phyloP scores from a whole-genome alignment of 2,113 vertebrate species.

The Tetraodon nigroviridis region DNA sequence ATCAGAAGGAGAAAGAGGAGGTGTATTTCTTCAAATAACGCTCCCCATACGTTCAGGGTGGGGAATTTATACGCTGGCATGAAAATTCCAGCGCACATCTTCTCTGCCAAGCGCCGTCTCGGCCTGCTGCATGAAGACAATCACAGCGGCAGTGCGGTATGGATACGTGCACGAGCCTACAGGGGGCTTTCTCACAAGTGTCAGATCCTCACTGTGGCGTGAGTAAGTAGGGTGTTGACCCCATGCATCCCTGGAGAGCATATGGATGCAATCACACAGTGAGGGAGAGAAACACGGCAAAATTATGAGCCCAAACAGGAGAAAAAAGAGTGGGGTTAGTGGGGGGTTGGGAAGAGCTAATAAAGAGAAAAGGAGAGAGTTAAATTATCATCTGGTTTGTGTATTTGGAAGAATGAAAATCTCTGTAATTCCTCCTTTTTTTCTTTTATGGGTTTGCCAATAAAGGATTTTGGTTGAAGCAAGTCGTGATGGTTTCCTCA shows the following conservation, averaged over 20 bases:
- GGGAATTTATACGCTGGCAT: slow-evolving; percentile 61
- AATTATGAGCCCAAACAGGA: slow-evolving; percentile 37
- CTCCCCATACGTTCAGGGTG: slow-evolving; percentile 53
- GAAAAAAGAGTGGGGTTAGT: slow-evolving; percentile 23
- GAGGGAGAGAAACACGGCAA: slow-evolving; percentile 34
- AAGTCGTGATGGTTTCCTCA: slow-evolving; percentile 58
- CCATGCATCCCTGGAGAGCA: slow-evolving; percentile 70
- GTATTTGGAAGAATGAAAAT: slow-evolving; percentile 62
- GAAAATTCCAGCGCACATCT: slow-evolving; percentile 38
- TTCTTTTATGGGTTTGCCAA: slow-evolving; percentile 65
- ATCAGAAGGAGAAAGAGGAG: slow-evolving; percentile 41
- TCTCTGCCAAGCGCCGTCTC: slow-evolving; percentile 29
- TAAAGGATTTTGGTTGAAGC: slow-evolving; percentile 57
- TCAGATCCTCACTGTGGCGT: slow-evolving; percentile 65
- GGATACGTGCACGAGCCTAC: slow-evolving; percentile 3
- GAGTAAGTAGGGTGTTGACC: slow-evolving; percentile 73
- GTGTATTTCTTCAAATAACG: slow-evolving; percentile 45
- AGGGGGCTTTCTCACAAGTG: slow-evolving; percentile 67
- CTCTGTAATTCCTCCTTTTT: slow-evolving; percentile 64
- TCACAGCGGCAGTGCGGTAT: slow-evolving; percentile 26
- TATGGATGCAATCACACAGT: slow-evolving; percentile 70
- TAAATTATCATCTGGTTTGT: slow-evolving; percentile 60
- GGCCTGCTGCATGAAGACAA: slow-evolving; percentile 39
- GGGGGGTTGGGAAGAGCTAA: slow-evolving; percentile 18
- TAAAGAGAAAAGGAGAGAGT: slow-evolving; percentile 26